Base-by-base conservation (phyloP, 2,113 vertebrate genomes). In the Conger conger region DNA sequence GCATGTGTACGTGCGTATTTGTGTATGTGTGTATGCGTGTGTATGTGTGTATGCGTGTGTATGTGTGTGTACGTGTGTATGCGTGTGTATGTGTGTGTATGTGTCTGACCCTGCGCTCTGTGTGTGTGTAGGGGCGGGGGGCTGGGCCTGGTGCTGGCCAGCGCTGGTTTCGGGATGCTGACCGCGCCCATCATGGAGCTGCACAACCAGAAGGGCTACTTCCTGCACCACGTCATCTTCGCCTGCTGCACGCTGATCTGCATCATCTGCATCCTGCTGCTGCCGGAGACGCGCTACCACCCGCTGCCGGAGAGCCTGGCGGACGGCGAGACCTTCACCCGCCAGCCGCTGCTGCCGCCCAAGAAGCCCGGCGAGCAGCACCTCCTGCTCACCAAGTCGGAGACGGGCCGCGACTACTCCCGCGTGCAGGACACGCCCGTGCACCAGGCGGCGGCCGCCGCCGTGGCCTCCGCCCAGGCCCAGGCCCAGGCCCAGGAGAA, bases 131-230 rank as follows among this genome's bases (percentile, higher is more conserved):
- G 98, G 94, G 97, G 97, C 1, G 97, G 98, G 0, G 97, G 98
- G 0, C 95, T 99, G 85, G 98, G 98, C 16, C 93, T 99, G 87
- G 97, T 98, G 76, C 94, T 99, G 92, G 98, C 98, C 35, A 99
- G 98, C 0, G 98, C 98, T 0, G 98, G 98, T 57, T 99, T 99
- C 0, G 98, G 98, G 37, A 98, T 97, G 96, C 94, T 99, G 87
- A 99, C 98, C 0, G 98, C 98, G 0, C 98, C 98, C 68, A 98
- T 99, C 92, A 99, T 99, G 94, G 98, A 99, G 91, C 97, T 99
- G 17, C 98, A 99, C 94, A 99, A 99, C 95, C 97, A 99, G 95
- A 99, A 99, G 91, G 98, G 98, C 86, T 99, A 99, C 94, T 99
- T 99, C 94, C 95, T 99, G 84, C 98, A 99, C 87, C 98, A 99